These are phyloP conservation scores for Rotaria sp. DNA, from an alignment of 2,888 invertebrate genomes.

Conservation along the genomic window DNA sequence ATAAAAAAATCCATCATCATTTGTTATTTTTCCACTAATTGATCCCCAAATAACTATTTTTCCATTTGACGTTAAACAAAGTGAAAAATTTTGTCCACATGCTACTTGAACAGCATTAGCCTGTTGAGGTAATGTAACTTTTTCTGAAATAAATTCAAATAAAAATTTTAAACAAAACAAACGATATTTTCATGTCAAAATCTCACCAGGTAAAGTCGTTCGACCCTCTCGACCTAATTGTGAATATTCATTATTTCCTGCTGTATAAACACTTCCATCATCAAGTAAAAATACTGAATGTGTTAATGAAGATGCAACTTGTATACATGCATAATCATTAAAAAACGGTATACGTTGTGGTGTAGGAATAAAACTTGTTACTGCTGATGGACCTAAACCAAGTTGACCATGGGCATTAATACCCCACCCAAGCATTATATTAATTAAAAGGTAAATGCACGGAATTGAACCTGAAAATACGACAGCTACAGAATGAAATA, in stretches of 20 bases:
- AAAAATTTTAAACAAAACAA: not conserved
- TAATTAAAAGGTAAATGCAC: not conserved
- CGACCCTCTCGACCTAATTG: constrained; percentile 67
- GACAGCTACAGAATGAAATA: not conserved
- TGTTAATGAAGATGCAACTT: constrained; percentile 26
- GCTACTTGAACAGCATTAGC: not conserved
- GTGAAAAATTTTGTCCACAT: constrained; percentile 34
- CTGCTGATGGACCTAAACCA: constrained; percentile 70
- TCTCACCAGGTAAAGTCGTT: constrained; percentile 15
- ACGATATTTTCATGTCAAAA: not conserved
- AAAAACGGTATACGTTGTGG: constrained; percentile 28
- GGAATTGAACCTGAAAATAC: not conserved
- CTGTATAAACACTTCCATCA: constrained; percentile 75
- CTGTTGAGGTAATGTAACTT: not conserved
- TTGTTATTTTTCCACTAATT: constrained; percentile 41
- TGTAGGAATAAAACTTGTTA: constrained; percentile 55
- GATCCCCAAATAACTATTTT: constrained; percentile 38
- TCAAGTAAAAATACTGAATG: constrained; percentile 51
- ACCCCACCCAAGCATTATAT: constrained; percentile 63
- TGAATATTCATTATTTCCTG: constrained; percentile 83
- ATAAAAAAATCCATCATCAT: constrained; percentile 44
- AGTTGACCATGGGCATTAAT: constrained; percentile 70
- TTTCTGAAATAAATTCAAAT: not conserved
- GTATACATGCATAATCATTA: not conserved
- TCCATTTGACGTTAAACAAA: constrained; percentile 36